Evolutionary conservation across 2,113 vertebrate genomes (phyloP).

Genomic region (Phyllostomus discolor): DNA sequence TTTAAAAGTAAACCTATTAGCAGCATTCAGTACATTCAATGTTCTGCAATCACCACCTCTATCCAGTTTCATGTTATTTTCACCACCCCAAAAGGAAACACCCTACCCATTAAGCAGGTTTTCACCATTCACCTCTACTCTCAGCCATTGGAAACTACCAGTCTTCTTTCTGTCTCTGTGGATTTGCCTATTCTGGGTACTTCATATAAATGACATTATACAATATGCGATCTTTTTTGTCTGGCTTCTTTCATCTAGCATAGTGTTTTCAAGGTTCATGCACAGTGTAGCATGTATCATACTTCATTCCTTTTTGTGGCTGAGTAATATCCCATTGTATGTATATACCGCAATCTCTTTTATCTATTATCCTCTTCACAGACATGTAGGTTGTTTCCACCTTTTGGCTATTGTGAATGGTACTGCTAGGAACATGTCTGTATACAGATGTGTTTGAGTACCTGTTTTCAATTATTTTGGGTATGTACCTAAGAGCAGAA

Average conservation of each 20-base stretch:
- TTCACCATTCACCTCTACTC: neutral
- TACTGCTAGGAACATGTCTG: no score
- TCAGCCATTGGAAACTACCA: neutral
- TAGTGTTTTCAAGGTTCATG: neutral
- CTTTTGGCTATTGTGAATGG: neutral
- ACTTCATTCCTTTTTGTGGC: neutral
- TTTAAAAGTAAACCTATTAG: neutral
- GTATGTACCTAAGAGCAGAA: neutral
- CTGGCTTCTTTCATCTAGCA: no score
- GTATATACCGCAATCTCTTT: neutral
- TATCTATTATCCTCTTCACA: neutral
- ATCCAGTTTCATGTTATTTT: neutral
- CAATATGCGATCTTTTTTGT: neutral
- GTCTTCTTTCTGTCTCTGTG: no score
- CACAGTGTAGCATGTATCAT: neutral
- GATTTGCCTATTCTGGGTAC: neutral
- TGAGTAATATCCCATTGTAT: neutral
- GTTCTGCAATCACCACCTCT: neutral
- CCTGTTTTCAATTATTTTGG: neutral
- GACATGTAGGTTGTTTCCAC: neutral
- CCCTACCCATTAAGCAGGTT: neutral
- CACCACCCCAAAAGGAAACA: no score
- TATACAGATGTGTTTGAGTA: no score
- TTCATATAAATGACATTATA: neutral
- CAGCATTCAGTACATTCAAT: neutral